Evolutionary conservation across 2,888 invertebrate genomes (phyloP).

Genomic region (Mythimna vitellina): DNA sequence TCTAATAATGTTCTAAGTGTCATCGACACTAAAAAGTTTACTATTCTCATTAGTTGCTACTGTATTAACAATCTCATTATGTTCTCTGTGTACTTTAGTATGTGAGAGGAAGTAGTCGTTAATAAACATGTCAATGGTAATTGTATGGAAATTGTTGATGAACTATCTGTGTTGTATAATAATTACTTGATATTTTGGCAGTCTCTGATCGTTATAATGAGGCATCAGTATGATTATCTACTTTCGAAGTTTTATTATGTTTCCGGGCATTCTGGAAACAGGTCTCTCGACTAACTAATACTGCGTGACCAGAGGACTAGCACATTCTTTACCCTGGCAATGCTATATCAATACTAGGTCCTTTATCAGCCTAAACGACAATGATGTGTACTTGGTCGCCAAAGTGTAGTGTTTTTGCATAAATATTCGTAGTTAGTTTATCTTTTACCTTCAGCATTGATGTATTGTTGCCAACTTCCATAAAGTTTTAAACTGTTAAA

Average conservation of each 20-base stretch:
- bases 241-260: background rate
- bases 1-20: slow-evolving; percentile 49
- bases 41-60: slow-evolving; percentile 64
- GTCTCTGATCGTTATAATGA: background rate
- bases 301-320: too few species aligned
- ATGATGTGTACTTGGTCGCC: too few species aligned
- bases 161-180: slow-evolving; percentile 39
- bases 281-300: too few species aligned
- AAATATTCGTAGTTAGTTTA: too few species aligned
- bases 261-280: too few species aligned
- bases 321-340: too few species aligned
- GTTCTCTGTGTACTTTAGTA: slow-evolving; percentile 65
- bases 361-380: too few species aligned
- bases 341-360: too few species aligned
- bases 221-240: background rate
- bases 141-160: slow-evolving; percentile 70
- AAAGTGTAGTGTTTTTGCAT: too few species aligned
- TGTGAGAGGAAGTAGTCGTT: slow-evolving; percentile 72
- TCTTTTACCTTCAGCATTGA: too few species aligned
- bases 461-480: too few species aligned
- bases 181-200: slow-evolving; percentile 30
- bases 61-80: slow-evolving; percentile 71
- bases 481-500: too few species aligned
- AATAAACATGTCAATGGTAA: slow-evolving; percentile 78
- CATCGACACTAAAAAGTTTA: slow-evolving; percentile 58